These are phyloP conservation scores for Argynnis bischoffii DNA, from an alignment of 2,888 invertebrate species.

Conservation along the genomic window DNA sequence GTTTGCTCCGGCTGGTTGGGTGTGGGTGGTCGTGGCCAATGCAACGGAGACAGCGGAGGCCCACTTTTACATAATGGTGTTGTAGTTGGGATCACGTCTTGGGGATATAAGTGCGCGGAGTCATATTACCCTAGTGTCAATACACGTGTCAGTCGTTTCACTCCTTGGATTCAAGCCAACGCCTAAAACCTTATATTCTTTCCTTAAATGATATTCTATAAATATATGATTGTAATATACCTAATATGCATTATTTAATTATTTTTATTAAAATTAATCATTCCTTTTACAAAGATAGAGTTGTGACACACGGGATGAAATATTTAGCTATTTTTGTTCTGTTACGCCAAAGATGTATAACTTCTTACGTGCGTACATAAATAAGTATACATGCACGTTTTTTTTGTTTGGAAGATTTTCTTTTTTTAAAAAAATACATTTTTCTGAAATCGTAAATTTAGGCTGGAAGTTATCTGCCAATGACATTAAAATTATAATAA, in stretches of 20 bases:
- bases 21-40: slow-evolving; percentile 54
- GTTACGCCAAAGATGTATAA: too few species aligned
- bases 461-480: neutral
- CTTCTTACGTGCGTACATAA: too few species aligned
- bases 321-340: too few species aligned
- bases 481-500: neutral
- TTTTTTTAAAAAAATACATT: too few species aligned
- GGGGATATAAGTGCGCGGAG: slow-evolving; percentile 48
- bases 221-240: too few species aligned
- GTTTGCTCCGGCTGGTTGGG: slow-evolving; percentile 55
- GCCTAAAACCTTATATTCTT: slow-evolving; percentile 39
- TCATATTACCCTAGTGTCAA: slow-evolving; percentile 54
- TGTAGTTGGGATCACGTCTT: slow-evolving; percentile 54
- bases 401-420: too few species aligned
- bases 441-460: neutral
- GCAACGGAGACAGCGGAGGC: slow-evolving; percentile 59
- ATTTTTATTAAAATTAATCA: too few species aligned
- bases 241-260: too few species aligned
- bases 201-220: too few species aligned
- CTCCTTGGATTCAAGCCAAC: slow-evolving; percentile 50
- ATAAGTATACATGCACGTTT: too few species aligned
- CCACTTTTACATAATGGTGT: slow-evolving; percentile 52
- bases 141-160: slow-evolving; percentile 48
- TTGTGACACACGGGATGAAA: too few species aligned
- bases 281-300: too few species aligned